Evolutionary conservation across 2,888 invertebrate species (phyloP).

Genomic region (Lepidocyrtoides sp.): DNA sequence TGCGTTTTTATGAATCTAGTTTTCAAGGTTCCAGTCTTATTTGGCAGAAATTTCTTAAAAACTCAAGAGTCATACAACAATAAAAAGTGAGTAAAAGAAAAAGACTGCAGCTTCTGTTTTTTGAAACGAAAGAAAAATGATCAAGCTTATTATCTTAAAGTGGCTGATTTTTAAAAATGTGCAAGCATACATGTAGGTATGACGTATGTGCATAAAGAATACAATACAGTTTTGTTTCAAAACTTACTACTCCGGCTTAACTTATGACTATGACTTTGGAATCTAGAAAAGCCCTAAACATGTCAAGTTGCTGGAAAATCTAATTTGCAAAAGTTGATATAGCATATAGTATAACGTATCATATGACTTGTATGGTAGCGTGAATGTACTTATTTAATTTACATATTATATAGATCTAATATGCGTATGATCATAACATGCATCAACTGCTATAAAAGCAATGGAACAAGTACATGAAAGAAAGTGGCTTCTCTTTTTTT

Average conservation of each 20-base stretch:
- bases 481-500: slow-evolving; percentile 30
- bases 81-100: slow-evolving; percentile 43
- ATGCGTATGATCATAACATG: neutral
- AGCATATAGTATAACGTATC: neutral
- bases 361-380: neutral
- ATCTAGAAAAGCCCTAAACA: neutral
- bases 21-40: too few species aligned
- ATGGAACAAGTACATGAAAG: neutral
- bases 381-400: neutral
- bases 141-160: slow-evolving; percentile 43
- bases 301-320: slow-evolving; percentile 1
- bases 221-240: too few species aligned
- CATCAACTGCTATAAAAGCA: neutral
- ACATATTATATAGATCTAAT: slow-evolving; percentile 6
- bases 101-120: slow-evolving; percentile 48
- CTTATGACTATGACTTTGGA: neutral
- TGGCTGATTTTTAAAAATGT: neutral
- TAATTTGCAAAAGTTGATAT: slow-evolving; percentile 23
- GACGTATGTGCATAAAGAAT: neutral
- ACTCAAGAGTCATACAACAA: too few species aligned
- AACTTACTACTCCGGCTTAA: neutral
- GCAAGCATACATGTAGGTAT: neutral
- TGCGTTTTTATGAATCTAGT: too few species aligned
- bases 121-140: slow-evolving; percentile 47
- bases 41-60: too few species aligned